Conservation (phyloP, 2,888 invertebrate genomes). For the Idaea dimidiata region DNA sequence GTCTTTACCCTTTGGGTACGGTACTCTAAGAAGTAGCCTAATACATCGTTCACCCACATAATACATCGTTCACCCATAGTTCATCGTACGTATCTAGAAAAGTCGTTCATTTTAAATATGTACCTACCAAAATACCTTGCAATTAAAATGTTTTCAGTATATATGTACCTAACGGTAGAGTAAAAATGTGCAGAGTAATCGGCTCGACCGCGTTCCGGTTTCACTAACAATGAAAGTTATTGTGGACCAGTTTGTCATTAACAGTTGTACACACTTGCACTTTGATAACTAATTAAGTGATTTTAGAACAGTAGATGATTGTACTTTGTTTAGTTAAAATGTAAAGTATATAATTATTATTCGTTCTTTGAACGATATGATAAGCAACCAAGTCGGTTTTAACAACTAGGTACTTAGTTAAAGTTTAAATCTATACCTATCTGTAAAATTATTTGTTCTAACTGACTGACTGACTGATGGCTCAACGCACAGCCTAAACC, state of each 20-base stretch:
- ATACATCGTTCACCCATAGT: too few relatives aligned
- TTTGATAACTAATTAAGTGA: background rate
- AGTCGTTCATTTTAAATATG: too few relatives aligned
- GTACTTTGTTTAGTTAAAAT: background rate
- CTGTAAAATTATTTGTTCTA: too few relatives aligned
- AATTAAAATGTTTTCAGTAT: too few relatives aligned
- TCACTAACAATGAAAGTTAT: slow-evolving; percentile 25
- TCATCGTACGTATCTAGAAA: too few relatives aligned
- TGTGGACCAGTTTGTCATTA: slow-evolving; percentile 1
- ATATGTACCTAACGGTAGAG: background rate
- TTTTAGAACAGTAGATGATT: background rate
- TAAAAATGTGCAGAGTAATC: slow-evolving; percentile 6
- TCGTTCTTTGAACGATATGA: background rate
- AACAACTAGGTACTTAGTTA: background rate
- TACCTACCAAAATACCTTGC: too few relatives aligned
- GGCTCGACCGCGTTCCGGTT: slow-evolving; percentile 11
- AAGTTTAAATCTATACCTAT: too few relatives aligned
- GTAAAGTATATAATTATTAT: background rate
- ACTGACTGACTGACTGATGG: too few relatives aligned
- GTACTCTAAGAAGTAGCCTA: too few relatives aligned
- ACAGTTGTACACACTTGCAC: background rate
- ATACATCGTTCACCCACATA: too few relatives aligned
- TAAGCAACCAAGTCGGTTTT: background rate
- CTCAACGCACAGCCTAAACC: too few relatives aligned
- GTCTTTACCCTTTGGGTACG: too few relatives aligned